A percentile compares a stretch with the other conserved stretches of the same genome.
Conservation (phyloP, 1,140 invertebrate genomes). For the Choristoneura fumiferana region DNA sequence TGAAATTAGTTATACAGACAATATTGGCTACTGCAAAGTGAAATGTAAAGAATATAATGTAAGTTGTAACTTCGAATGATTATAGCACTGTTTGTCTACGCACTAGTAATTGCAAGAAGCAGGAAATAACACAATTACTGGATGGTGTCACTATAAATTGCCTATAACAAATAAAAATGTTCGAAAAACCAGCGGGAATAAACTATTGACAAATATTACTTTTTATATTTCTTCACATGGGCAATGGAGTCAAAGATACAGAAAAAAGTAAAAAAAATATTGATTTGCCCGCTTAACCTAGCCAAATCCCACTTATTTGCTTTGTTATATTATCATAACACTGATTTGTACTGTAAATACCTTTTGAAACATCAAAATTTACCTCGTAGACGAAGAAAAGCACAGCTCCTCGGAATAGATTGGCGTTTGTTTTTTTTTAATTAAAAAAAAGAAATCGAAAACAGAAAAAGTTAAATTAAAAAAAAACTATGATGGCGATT, state of each 20-base stretch:
- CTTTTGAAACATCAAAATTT: constrained; percentile 29
- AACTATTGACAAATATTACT: constrained; percentile 12
- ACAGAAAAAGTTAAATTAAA: constrained; percentile 39
- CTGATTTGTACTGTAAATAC: constrained; percentile 21
- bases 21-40: too few relatives aligned
- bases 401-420: constrained; percentile 33
- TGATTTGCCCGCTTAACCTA: neutral
- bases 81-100: too few relatives aligned
- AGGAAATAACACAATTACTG: too few relatives aligned
- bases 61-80: too few relatives aligned
- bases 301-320: neutral
- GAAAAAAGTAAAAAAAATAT: neutral
- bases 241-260: constrained; percentile 8
- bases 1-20: too few relatives aligned
- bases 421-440: constrained; percentile 53
- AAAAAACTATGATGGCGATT: constrained; percentile 33
- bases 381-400: constrained; percentile 5
- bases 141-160: neutral
- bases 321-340: neutral
- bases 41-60: too few relatives aligned
- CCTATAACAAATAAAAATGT: constrained; percentile 1
- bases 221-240: constrained; percentile 1
- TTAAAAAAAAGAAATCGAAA: constrained; percentile 41
- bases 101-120: too few relatives aligned
- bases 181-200: constrained; percentile 16